Conservation (phyloP, 1,140 invertebrate genomes). For the Glossosoma conforme region DNA sequence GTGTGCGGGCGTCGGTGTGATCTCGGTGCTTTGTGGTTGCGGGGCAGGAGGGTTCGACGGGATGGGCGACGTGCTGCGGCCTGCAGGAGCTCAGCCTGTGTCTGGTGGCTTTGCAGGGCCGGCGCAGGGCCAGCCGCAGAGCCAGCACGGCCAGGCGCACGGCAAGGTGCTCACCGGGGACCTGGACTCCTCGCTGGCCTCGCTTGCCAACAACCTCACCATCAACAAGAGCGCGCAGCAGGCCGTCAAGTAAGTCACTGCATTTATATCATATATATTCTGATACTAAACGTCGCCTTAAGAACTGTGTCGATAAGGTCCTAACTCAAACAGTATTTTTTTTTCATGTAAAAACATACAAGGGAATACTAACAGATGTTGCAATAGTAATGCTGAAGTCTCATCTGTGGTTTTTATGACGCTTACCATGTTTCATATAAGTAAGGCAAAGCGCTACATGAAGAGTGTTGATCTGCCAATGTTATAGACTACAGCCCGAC, state of each 20-base stretch:
- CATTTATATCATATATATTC: background rate
- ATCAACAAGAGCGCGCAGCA: constrained; percentile 74
- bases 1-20: too few species aligned
- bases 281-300: too few species aligned
- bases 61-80: constrained; percentile 64
- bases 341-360: too few species aligned
- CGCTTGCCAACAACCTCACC: constrained; percentile 84
- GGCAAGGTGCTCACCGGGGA: constrained; percentile 84
- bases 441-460: too few species aligned
- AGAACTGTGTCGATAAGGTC: too few species aligned
- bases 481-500: too few species aligned
- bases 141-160: constrained; percentile 34
- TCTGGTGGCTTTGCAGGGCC: constrained; percentile 24
- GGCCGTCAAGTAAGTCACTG: constrained; percentile 26
- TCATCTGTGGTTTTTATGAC: too few species aligned
- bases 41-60: constrained; percentile 59
- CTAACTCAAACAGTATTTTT: too few species aligned
- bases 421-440: too few species aligned
- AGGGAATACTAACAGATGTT: too few species aligned
- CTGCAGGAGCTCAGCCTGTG: constrained; percentile 40
- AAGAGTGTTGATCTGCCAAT: too few species aligned
- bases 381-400: too few species aligned
- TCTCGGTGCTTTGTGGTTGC: constrained; percentile 15
- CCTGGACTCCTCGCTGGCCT: constrained; percentile 85
- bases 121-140: constrained; percentile 39